A percentile compares a stretch with the other conserved stretches of the same genome.
phyloP scores from a whole-genome alignment of 2,113 vertebrate genomes.

The Eretmochelys imbricata region DNA sequence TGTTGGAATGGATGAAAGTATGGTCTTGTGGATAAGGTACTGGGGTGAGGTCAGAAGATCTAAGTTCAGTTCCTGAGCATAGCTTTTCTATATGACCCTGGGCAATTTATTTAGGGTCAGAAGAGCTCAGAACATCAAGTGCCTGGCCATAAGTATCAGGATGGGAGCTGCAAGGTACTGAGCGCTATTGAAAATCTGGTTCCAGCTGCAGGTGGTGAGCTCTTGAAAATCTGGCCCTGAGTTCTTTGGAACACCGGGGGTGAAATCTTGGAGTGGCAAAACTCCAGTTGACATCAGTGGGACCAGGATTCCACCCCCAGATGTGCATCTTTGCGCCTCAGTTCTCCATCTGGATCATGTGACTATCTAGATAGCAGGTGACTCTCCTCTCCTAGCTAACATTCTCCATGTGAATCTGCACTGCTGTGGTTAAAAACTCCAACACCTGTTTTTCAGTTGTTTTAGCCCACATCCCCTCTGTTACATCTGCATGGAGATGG shows the following conservation, averaged over 20 bases:
- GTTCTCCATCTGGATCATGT: background rate
- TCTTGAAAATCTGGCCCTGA: background rate
- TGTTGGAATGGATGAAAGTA: conserved; percentile 4
- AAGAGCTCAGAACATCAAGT: background rate
- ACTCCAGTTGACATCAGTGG: background rate
- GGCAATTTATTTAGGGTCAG: background rate
- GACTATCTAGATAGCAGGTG: background rate
- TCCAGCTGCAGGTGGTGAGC: background rate
- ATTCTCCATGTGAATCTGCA: background rate
- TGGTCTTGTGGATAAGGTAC: background rate
- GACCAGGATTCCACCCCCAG: background rate
- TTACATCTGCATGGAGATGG: background rate
- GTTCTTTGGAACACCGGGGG: background rate
- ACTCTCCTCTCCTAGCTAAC: background rate
- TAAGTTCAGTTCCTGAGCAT: conserved; percentile 17
- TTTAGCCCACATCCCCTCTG: background rate
- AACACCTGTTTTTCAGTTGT: background rate
- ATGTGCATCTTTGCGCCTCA: background rate
- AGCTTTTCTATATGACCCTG: background rate
- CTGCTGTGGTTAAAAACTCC: background rate
- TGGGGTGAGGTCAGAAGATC: background rate
- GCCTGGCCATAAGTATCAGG: background rate
- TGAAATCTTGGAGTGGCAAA: background rate
- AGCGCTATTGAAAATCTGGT: background rate
- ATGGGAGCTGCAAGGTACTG: background rate